Conservation (phyloP, 2,888 invertebrate genomes). For the Lepidocyrtinus sp. region DNA sequence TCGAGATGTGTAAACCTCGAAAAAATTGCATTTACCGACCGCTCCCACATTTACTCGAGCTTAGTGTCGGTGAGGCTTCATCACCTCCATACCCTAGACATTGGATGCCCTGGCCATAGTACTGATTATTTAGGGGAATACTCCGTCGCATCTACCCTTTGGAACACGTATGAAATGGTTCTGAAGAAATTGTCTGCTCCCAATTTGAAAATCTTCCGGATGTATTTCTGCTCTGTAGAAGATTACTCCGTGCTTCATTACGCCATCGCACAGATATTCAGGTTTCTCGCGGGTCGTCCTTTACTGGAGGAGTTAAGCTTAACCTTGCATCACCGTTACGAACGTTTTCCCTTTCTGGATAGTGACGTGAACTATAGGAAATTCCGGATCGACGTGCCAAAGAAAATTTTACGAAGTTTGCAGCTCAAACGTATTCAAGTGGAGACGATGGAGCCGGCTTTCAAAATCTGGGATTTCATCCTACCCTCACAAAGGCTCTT, state of each 20-base stretch:
- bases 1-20: constrained; percentile 29
- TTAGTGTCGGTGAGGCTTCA: constrained; percentile 19
- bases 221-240: constrained; percentile 32
- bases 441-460: constrained; percentile 38
- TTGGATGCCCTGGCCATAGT: constrained; percentile 27
- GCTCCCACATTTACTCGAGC: constrained; percentile 31
- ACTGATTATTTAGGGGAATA: constrained; percentile 29
- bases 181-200: constrained; percentile 21
- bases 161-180: constrained; percentile 34
- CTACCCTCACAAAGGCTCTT: constrained; percentile 24
- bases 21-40: constrained; percentile 23
- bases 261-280: constrained; percentile 29
- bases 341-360: constrained; percentile 33
- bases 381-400: constrained; percentile 36
- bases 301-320: constrained; percentile 23
- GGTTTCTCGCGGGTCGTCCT: constrained; percentile 20
- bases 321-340: constrained; percentile 37
- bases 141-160: constrained; percentile 1
- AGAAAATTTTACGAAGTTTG: constrained; percentile 15
- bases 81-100: constrained; percentile 19
- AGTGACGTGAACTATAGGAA: constrained; percentile 21
- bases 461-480: constrained; percentile 35
- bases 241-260: constrained; percentile 21
- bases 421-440: constrained; percentile 29
- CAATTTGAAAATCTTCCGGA: constrained; percentile 24